Evolutionary conservation across 2,113 vertebrate genomes (phyloP).

Genomic region (Alligator mississippiensis): DNA sequence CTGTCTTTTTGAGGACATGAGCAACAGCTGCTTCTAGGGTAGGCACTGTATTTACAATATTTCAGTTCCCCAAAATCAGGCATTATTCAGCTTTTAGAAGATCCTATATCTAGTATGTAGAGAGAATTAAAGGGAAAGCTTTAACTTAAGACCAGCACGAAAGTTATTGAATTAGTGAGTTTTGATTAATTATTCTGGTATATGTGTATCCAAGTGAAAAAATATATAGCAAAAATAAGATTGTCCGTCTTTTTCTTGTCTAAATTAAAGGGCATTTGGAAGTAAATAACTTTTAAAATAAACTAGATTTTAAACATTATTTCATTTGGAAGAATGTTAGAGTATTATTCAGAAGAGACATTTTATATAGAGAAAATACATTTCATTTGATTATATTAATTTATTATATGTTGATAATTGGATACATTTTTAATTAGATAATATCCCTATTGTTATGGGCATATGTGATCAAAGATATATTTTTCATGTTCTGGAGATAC

Average conservation of each 20-base stretch:
- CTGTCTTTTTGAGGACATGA: background rate
- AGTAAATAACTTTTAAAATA: background rate
- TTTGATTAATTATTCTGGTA: background rate
- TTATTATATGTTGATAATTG: too few relatives aligned
- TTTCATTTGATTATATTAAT: too few relatives aligned
- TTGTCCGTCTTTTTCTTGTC: background rate
- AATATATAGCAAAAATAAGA: background rate
- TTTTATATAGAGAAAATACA: too few relatives aligned
- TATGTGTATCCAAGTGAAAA: background rate
- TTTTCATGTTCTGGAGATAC: conserved; percentile 7
- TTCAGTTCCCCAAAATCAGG: background rate
- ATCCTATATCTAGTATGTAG: background rate
- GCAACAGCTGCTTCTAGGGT: background rate
- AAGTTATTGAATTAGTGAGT: background rate
- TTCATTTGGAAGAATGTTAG: background rate
- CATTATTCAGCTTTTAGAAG: background rate
- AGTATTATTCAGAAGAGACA: background rate
- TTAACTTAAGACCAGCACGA: background rate
- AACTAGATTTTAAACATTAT: background rate
- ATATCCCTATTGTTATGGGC: background rate
- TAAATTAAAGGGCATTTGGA: background rate
- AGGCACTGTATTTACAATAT: background rate
- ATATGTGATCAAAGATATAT: background rate
- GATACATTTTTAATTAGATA: background rate
- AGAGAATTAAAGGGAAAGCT: background rate